Conservation (phyloP, 1,140 invertebrate species). For the Carposina sasakii region DNA sequence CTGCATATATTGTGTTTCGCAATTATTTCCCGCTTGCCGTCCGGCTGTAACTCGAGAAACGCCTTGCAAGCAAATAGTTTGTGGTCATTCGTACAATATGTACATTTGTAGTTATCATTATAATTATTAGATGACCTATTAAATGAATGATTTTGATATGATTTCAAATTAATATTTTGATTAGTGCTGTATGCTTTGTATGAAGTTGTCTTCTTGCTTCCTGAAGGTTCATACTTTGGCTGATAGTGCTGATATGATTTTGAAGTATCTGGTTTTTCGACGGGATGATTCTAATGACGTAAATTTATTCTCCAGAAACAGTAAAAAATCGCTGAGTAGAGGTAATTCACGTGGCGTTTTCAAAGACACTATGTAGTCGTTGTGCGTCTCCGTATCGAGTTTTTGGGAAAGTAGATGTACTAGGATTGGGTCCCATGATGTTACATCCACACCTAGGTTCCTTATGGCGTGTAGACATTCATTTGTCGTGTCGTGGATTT, state of each 20-base stretch:
- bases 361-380: neutral
- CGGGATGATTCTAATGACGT: neutral
- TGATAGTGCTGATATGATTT: no score
- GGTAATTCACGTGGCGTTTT: neutral
- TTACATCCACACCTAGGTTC: neutral
- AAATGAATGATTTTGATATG: neutral
- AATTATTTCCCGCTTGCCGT: constrained; percentile 7
- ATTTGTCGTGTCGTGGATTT: neutral
- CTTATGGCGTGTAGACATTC: neutral
- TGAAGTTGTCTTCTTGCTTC: neutral
- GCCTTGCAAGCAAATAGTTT: neutral
- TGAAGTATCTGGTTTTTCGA: neutral
- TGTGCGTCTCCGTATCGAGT: neutral
- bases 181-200: neutral
- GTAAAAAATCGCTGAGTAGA: neutral
- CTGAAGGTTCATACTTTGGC: no score
- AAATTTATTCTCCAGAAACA: neutral
- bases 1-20: constrained; percentile 12
- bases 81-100: neutral
- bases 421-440: neutral
- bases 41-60: neutral
- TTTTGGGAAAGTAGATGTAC: neutral
- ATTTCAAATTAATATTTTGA: neutral
- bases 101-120: neutral
- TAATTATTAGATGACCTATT: no score